phyloP scores from a whole-genome alignment of 2,888 invertebrate genomes.

The Ischnus inquisitorius region DNA sequence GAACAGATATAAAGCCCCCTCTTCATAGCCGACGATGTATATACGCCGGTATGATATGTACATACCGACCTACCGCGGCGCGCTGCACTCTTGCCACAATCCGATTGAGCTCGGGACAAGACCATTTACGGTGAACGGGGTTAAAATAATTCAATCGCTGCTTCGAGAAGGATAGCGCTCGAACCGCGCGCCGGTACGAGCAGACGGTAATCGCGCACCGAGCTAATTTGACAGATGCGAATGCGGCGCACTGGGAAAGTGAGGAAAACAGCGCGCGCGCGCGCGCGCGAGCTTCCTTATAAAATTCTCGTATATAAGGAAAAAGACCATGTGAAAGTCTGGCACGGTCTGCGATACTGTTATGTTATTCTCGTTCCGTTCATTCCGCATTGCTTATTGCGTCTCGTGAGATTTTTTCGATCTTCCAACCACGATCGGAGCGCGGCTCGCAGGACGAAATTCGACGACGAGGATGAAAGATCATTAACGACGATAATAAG shows the following conservation, averaged over 20 bases:
- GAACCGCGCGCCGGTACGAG: background rate
- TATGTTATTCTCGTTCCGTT: conserved; percentile 5
- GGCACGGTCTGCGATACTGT: background rate
- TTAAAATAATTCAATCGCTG: conserved; percentile 68
- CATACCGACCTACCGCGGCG: conserved; percentile 1
- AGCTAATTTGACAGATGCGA: conserved; percentile 70
- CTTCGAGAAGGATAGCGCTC: conserved; percentile 13
- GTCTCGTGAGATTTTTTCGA: background rate
- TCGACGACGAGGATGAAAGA: background rate
- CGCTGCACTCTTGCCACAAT: conserved; percentile 37
- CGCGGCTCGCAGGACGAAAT: too few species aligned
- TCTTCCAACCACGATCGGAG: too few species aligned
- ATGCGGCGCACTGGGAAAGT: conserved; percentile 61
- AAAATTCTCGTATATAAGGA: conserved; percentile 58
- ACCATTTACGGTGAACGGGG: conserved; percentile 65
- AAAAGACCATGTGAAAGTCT: conserved; percentile 57
- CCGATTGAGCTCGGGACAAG: conserved; percentile 55
- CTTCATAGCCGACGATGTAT: conserved; percentile 17
- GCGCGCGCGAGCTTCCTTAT: too few species aligned
- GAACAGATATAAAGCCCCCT: background rate
- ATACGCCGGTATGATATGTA: conserved; percentile 1
- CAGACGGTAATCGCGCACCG: conserved; percentile 6
- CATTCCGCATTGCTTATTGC: background rate
- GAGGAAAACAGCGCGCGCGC: conserved; percentile 66
- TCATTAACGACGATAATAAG: background rate